These are phyloP conservation scores for Phenganax marumi DNA, from an alignment of 92 coral and sea anemone genomes.

Conservation along the genomic window DNA sequence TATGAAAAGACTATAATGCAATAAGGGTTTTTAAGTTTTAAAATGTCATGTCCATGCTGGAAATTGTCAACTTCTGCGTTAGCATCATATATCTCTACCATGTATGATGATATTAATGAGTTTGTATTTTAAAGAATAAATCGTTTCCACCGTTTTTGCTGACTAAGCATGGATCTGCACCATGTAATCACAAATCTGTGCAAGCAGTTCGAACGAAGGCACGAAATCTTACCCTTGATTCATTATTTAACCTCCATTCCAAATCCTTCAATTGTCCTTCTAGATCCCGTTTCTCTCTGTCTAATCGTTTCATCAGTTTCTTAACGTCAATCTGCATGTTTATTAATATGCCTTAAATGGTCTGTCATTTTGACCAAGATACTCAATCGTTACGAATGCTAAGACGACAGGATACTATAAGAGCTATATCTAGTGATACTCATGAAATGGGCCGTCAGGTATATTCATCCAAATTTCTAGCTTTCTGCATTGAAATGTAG, in stretches of 20 bases:
- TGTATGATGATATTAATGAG: neutral
- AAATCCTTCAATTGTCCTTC: conserved; percentile 90
- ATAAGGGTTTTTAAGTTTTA: neutral
- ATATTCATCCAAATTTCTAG: too few relatives aligned
- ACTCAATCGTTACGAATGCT: neutral
- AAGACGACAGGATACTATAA: neutral
- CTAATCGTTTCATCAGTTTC: conserved; percentile 87
- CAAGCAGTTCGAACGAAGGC: neutral
- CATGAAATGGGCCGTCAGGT: too few relatives aligned
- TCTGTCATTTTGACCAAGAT: neutral
- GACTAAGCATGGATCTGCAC: neutral
- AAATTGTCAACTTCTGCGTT: neutral
- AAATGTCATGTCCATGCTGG: neutral
- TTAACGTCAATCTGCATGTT: conserved; percentile 73
- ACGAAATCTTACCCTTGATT: conserved; percentile 72
- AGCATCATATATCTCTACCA: neutral
- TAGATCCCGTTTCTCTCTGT: conserved; percentile 78
- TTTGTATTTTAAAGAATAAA: too few relatives aligned
- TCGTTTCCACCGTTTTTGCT: neutral
- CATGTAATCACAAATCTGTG: neutral
- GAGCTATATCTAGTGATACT: too few relatives aligned
- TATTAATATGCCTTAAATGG: neutral
- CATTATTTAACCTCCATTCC: conserved; percentile 98
- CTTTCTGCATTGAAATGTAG: too few relatives aligned
- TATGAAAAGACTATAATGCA: conserved; percentile 76